phyloP scores from a whole-genome alignment of 1,140 invertebrate species.

The Leptinotarsa texana region DNA sequence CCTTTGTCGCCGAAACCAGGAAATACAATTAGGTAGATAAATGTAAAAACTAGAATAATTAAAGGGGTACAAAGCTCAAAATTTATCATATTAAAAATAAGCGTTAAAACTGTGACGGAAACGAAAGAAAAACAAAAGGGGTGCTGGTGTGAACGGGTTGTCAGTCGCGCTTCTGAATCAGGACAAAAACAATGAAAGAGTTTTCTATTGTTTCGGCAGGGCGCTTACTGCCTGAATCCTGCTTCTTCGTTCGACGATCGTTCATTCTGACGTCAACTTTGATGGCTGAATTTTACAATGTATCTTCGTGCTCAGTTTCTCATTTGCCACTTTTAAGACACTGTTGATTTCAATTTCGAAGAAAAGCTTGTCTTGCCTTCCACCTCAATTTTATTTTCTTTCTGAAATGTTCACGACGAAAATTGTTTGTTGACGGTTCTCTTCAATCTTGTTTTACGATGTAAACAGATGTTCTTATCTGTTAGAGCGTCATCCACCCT shows the following conservation, averaged over 20 bases:
- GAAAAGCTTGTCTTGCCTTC: conserved; percentile 11
- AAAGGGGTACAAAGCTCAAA: conserved; percentile 55
- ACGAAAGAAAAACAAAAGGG: conserved; percentile 55
- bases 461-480: too few relatives aligned
- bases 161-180: conserved; percentile 51
- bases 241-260: conserved; percentile 48
- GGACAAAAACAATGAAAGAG: conserved; percentile 55
- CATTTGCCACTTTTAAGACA: conserved; percentile 17
- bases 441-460: too few relatives aligned
- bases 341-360: conserved; percentile 18
- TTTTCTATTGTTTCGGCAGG: conserved; percentile 52
- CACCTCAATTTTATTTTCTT: neutral
- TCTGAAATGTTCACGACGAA: too few relatives aligned
- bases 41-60: conserved; percentile 56
- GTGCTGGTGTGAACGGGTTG: conserved; percentile 48
- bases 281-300: conserved; percentile 34
- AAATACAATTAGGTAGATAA: conserved; percentile 57
- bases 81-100: conserved; percentile 58
- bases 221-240: conserved; percentile 33
- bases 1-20: conserved; percentile 51
- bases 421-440: too few relatives aligned
- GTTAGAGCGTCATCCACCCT: too few relatives aligned
- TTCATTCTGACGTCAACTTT: conserved; percentile 47
- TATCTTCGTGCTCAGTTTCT: conserved; percentile 19
- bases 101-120: conserved; percentile 52